A percentile compares a stretch with the other conserved stretches of the same genome.
Conservation (phyloP, 1,140 invertebrate species). For the Brachionus asplanchnoidis region DNA sequence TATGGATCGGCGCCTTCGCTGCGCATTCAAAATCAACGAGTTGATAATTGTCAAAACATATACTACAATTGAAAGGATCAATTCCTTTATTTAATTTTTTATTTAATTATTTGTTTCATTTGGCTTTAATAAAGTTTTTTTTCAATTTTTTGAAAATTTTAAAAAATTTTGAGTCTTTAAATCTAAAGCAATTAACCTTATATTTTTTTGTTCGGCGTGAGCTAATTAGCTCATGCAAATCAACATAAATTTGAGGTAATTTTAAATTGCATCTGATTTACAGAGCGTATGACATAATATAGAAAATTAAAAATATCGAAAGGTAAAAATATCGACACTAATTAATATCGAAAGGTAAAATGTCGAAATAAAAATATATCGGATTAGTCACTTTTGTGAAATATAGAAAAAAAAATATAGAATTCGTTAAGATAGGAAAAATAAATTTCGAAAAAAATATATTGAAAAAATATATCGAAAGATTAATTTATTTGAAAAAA, state of each 20-base stretch:
- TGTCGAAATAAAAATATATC: background rate
- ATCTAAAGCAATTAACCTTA: no score
- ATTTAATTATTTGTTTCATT: background rate
- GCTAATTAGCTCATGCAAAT: no score
- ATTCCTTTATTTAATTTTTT: background rate
- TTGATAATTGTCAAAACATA: constrained; percentile 24
- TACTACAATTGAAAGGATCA: constrained; percentile 2
- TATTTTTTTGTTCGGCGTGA: no score
- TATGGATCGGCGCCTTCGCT: constrained; percentile 36
- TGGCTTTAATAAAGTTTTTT: background rate
- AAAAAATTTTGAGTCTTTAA: no score
- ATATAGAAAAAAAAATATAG: no score
- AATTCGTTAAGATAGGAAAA: no score
- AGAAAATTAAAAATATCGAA: background rate
- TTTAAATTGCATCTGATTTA: no score
- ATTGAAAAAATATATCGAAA: no score
- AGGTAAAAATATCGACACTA: background rate
- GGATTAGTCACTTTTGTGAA: background rate
- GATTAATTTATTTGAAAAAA: no score
- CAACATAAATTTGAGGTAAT: no score
- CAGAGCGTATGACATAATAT: background rate
- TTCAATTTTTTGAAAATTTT: no score
- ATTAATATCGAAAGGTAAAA: background rate
- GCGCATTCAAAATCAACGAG: background rate
- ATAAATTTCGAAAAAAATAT: no score